Base-by-base conservation (phyloP, 2,888 invertebrate genomes). In the Brenthis daphne region DNA sequence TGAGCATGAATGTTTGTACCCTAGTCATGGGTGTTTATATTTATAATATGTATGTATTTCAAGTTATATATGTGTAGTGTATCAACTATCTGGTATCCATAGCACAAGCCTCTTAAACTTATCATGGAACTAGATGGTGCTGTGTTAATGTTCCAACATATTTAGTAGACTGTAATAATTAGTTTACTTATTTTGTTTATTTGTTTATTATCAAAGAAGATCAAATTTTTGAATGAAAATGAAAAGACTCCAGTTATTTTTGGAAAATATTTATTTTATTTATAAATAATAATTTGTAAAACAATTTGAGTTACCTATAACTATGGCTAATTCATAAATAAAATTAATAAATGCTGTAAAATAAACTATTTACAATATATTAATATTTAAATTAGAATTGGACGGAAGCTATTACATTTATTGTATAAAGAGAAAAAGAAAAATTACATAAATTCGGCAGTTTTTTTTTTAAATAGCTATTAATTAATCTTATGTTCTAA, bases 261-360 rank as follows among this genome's bases (percentile, higher is more conserved):
- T 54, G 3, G n/a, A 67, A 58, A 67, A 68, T 57, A 63, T 20
- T 54, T 63, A 50, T 68, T 68, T 65, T 67, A 69, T 66, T 66
- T 55, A 55, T 65, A 51, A 66, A 66, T 66, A 66, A 47, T 66
- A 47, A 57, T 64, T 68, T 47, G 61, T 57, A 69, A 68, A 64
- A 68, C 58, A 64, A 68, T 70, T 54, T 61, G 68, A 50, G 29
- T 57, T 66, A 75, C 74, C 75, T 81, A 71, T 51, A 73, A 68
- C 70, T 85, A 87, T 86, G 85, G 86, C 86, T 87, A 83, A 82
- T 81, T 80, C 75, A 79, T 79, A 84, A 76, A 77, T 85, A 81
- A 78, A 80, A 81, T 78, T 86, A 86, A 84, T 88, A 88, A 88
- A 88, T 88, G 88, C 88, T 84, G 80, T 82, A 78, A 70, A 54